These are phyloP conservation scores for Drosophila barbarae DNA, from an alignment of 2,888 invertebrate genomes.

Conservation along the genomic window DNA sequence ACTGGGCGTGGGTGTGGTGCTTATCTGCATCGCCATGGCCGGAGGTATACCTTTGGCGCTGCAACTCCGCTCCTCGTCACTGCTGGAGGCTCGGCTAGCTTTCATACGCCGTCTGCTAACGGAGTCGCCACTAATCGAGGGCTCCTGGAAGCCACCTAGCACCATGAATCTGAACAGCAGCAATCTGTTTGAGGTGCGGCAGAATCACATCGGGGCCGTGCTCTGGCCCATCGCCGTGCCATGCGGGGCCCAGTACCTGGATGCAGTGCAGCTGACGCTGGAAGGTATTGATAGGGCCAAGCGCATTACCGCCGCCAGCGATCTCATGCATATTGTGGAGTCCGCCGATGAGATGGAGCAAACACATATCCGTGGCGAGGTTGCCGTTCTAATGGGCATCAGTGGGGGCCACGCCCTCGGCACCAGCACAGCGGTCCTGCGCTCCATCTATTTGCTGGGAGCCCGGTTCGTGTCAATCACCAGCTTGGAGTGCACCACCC, in stretches of 20 bases:
- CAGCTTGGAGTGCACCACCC: slow-evolving; percentile 84
- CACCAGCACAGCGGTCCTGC: slow-evolving; percentile 84
- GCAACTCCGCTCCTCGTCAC: slow-evolving; percentile 82
- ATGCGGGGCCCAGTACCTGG: slow-evolving; percentile 84
- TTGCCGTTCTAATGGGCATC: slow-evolving; percentile 84
- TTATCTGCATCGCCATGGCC: slow-evolving; percentile 78
- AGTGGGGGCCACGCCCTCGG: slow-evolving; percentile 86
- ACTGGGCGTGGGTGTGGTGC: slow-evolving; percentile 71
- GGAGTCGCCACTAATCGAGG: slow-evolving; percentile 82
- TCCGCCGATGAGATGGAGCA: slow-evolving; percentile 83
- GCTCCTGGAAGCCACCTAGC: slow-evolving; percentile 79
- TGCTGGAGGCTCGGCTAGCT: slow-evolving; percentile 82
- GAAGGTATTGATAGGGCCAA: slow-evolving; percentile 85
- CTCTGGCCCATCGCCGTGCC: slow-evolving; percentile 81
- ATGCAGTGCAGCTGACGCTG: slow-evolving; percentile 84
- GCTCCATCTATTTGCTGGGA: slow-evolving; percentile 84
- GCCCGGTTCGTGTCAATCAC: slow-evolving; percentile 85
- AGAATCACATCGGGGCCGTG: slow-evolving; percentile 82
- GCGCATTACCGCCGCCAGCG: slow-evolving; percentile 81
- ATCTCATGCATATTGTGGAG: slow-evolving; percentile 81
- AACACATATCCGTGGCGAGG: slow-evolving; percentile 82
- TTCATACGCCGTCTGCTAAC: slow-evolving; percentile 81
- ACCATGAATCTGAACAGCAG: slow-evolving; percentile 67
- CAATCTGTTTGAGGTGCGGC: slow-evolving; percentile 74
- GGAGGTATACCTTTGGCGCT: slow-evolving; percentile 81